Evolutionary conservation across 2,797 vertebrate genomes (phyloP).

Genomic region (Gambelia wislizenii): DNA sequence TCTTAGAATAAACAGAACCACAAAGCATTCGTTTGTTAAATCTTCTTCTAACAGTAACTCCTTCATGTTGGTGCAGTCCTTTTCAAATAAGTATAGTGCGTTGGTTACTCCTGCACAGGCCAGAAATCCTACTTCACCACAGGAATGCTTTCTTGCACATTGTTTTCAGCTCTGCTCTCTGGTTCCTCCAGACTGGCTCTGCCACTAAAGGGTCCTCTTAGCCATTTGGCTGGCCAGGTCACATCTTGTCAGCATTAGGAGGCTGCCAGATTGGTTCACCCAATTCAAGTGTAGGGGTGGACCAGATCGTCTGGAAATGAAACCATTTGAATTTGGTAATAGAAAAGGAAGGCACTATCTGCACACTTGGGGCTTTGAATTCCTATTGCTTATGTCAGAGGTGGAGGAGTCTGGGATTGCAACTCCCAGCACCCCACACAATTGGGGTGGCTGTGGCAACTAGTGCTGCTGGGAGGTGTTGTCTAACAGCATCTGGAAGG

Average conservation of each 20-base stretch:
- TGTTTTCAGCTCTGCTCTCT: background rate
- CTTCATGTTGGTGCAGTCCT: background rate
- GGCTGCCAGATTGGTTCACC: background rate
- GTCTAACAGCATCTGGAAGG: background rate
- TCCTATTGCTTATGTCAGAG: background rate
- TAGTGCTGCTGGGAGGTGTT: background rate
- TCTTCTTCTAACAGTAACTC: background rate
- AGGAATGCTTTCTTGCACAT: background rate
- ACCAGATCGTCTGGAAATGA: background rate
- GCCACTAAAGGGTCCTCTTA: background rate
- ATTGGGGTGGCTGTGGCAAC: background rate
- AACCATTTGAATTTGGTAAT: background rate
- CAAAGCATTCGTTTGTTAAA: background rate
- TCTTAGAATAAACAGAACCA: conserved; percentile 28
- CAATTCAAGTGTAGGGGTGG: background rate
- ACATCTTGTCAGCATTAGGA: background rate
- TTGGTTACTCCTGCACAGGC: background rate
- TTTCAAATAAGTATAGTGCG: background rate
- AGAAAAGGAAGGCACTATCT: background rate
- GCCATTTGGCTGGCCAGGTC: background rate
- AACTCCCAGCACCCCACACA: background rate
- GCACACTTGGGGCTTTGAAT: background rate
- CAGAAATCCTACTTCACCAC: background rate
- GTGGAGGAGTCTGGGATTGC: background rate
- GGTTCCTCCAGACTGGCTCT: background rate